These are phyloP conservation scores for Agrotis segetum DNA, from an alignment of 2,888 invertebrate species.

Conservation along the genomic window DNA sequence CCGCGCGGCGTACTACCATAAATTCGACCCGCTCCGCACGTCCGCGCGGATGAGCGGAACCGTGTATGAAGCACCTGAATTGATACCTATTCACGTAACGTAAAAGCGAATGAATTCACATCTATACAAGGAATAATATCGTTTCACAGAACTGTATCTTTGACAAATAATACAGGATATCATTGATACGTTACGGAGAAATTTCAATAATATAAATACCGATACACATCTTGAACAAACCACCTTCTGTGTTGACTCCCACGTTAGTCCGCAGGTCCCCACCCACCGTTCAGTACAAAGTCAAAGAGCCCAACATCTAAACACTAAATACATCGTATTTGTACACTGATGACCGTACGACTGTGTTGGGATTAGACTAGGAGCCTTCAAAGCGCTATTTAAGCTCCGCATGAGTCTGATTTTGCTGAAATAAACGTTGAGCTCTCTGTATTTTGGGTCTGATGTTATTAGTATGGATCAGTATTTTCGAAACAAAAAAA, in stretches of 20 bases:
- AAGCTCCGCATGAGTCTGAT: conserved; percentile 37
- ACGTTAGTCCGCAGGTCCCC: neutral
- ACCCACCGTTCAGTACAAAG: conserved; percentile 14
- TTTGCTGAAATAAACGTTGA: conserved; percentile 42
- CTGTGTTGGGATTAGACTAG: conserved; percentile 36
- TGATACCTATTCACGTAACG: no score
- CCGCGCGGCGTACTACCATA: no score
- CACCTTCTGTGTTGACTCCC: neutral
- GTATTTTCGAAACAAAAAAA: neutral
- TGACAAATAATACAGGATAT: no score
- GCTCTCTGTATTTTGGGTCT: conserved; percentile 25
- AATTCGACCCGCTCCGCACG: no score
- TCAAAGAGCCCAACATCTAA: conserved; percentile 47
- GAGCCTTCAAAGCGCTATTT: conserved; percentile 47
- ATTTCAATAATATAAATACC: neutral
- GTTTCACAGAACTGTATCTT: neutral
- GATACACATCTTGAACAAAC: conserved; percentile 3
- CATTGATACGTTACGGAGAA: neutral
- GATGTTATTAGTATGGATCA: conserved; percentile 1
- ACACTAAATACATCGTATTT: conserved; percentile 48
- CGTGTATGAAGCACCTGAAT: no score
- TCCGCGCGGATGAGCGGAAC: no score
- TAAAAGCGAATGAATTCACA: no score
- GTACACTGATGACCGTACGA: conserved; percentile 43
- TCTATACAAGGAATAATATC: no score